Base-by-base conservation (phyloP, 2,888 invertebrate species). In the Cremastinae sp. region DNA sequence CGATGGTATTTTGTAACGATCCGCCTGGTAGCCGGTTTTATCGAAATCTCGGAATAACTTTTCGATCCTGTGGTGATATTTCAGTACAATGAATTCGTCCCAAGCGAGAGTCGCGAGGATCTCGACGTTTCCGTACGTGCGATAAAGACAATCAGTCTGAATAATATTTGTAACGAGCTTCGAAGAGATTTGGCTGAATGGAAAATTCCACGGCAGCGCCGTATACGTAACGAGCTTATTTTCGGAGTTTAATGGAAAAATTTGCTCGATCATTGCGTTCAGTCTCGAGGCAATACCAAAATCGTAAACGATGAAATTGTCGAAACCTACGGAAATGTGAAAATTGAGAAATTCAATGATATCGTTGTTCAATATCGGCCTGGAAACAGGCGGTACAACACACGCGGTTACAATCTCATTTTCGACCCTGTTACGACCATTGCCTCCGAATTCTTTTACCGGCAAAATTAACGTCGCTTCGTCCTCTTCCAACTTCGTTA, bases 261-360 rank as follows among this genome's bases (percentile, higher is more conserved):
- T 81, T 76, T 90, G 90, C 75, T 86, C 89, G 7, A 92, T 75
- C 12, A 89, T 83, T 66, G 89, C 88, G 49, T 90, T 88, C 41
- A 92, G 87, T 68, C 85, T 83, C 81, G 90, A 89, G 0, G 92
- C 90, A 38, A 92, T 88, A 71, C 91, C 91, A 79, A 88, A 92
- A 79, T 94, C 93, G 83, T 94, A 95, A 75, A 94, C 91, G 53
- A 94, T 91, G 83, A 94, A 94, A 78, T 92, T 91, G 80, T 93
- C 91, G 1, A 94, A 91, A 0, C 94, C 94, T 85, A 94, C 91
- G 81, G 93, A 90, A 80, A 92, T 92, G 79, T 95, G 94, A 84
- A 92, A 94, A 20, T 93, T 92, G 53, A 95, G 84, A 83, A 94
- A 95, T 83, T 94, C 93, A 62, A 94, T 91, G 78, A 94, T 92